A percentile compares a stretch with the other conserved stretches of the same genome.
Evolutionary conservation across 2,113 vertebrate species (phyloP).

Genomic region (Chionis minor): DNA sequence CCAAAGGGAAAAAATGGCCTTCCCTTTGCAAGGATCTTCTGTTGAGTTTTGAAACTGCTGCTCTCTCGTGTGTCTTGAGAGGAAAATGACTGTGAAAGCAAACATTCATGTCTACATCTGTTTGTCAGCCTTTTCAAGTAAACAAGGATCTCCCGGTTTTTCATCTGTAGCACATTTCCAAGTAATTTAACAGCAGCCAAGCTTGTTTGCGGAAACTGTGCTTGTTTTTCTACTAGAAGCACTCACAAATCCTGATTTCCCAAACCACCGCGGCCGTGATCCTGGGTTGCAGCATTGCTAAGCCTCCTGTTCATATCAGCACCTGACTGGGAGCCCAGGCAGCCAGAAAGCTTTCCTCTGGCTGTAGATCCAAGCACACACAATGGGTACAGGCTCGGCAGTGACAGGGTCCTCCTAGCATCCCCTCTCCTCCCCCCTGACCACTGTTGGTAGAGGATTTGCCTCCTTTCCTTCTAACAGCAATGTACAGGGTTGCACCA

Average conservation of each 20-base stretch:
- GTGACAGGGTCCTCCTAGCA: conserved; percentile 26
- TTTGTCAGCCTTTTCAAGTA: background rate
- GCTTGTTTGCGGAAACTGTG: background rate
- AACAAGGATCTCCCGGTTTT: background rate
- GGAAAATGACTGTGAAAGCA: background rate
- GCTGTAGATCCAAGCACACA: background rate
- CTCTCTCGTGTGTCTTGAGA: background rate
- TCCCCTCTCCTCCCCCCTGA: background rate
- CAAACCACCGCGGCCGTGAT: background rate
- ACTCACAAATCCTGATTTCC: background rate
- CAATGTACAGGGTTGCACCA: conserved; percentile 23
- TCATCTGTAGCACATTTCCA: background rate
- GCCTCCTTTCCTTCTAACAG: background rate
- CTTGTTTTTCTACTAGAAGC: background rate
- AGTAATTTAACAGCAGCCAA: background rate
- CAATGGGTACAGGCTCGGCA: background rate
- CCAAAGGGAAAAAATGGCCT: background rate
- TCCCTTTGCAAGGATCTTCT: background rate
- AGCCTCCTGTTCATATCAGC: background rate
- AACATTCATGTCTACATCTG: background rate
- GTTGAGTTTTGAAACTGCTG: background rate
- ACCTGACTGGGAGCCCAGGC: conserved; percentile 25
- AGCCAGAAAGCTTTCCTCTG: conserved; percentile 3
- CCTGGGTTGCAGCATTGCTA: background rate
- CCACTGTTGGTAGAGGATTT: background rate